Conservation (phyloP, 2,797 vertebrate species). For the Gymnodraco acuticeps region DNA sequence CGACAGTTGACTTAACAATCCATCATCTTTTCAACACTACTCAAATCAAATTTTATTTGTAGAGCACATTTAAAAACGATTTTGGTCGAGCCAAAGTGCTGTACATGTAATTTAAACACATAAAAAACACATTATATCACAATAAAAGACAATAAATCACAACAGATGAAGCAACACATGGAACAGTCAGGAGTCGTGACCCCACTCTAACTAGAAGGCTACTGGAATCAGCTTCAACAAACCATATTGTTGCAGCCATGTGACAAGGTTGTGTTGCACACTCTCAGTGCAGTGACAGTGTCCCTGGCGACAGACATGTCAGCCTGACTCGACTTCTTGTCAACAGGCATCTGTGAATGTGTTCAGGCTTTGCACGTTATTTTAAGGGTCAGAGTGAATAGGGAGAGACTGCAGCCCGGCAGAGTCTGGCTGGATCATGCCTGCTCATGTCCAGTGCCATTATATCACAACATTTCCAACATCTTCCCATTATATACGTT, state of each 20-base stretch:
- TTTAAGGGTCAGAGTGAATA: conserved; percentile 58
- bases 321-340: conserved; percentile 45
- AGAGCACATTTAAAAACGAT: too few relatives aligned
- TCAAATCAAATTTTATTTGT: too few relatives aligned
- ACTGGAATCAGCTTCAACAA: neutral
- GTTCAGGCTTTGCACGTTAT: conserved; percentile 74
- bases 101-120: too few relatives aligned
- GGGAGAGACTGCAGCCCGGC: conserved; percentile 41
- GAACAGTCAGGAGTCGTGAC: too few relatives aligned
- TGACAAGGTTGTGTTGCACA: neutral
- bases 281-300: conserved; percentile 19
- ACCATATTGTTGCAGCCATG: neutral
- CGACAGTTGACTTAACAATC: neutral
- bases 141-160: too few relatives aligned
- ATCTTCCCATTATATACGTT: neutral
- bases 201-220: too few relatives aligned
- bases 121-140: too few relatives aligned
- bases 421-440: conserved; percentile 56
- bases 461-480: neutral
- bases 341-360: conserved; percentile 62
- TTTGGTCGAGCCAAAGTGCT: too few relatives aligned
- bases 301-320: conserved; percentile 30
- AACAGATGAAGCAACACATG: too few relatives aligned
- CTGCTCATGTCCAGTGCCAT: conserved; percentile 56
- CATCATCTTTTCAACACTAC: neutral